These are phyloP conservation scores for Lasioglossum oenotherae DNA, from an alignment of 2,888 invertebrate genomes.

Conservation along the genomic window DNA sequence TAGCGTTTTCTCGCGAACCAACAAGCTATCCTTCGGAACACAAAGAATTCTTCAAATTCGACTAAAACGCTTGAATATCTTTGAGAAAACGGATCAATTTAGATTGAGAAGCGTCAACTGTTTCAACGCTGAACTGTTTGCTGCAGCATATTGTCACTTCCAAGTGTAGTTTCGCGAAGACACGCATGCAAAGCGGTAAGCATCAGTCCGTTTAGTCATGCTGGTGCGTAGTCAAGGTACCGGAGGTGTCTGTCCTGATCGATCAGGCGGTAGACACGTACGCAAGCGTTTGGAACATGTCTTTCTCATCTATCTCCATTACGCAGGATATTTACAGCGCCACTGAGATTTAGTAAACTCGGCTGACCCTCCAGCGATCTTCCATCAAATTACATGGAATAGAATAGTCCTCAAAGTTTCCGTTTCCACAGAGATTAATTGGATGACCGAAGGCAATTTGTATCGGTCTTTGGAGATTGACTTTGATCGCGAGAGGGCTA, in stretches of 20 bases:
- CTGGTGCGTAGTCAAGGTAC: constrained; percentile 63
- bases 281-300: constrained; percentile 52
- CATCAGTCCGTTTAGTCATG: constrained; percentile 63
- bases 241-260: constrained; percentile 65
- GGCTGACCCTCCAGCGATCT: constrained; percentile 49
- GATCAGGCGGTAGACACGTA: constrained; percentile 66
- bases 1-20: not conserved
- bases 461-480: not conserved
- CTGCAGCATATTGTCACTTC: not conserved
- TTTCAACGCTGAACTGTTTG: not conserved
- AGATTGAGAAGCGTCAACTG: not conserved
- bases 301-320: constrained; percentile 46
- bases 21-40: not conserved
- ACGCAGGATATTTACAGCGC: constrained; percentile 61
- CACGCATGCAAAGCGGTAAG: constrained; percentile 69
- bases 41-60: not conserved
- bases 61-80: not conserved
- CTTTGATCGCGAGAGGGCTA: constrained; percentile 39
- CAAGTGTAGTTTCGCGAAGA: constrained; percentile 49
- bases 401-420: not conserved
- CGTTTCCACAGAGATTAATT: not conserved
- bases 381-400: not conserved
- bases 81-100: not conserved
- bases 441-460: not conserved
- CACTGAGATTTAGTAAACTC: constrained; percentile 7